Conservation (phyloP, 2,797 vertebrate genomes). For the Centropyge bicolor region DNA sequence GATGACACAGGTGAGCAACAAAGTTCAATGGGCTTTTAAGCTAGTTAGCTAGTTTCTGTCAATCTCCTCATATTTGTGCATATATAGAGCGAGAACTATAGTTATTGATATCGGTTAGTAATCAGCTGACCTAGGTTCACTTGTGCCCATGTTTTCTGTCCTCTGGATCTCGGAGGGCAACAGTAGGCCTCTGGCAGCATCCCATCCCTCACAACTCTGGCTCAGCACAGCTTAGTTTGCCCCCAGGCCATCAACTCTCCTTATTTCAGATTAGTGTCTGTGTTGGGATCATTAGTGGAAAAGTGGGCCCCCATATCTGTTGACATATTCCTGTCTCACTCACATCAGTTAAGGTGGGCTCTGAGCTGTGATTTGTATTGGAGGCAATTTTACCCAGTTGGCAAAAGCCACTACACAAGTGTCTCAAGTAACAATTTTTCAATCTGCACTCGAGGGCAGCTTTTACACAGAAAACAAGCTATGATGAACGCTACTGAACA, state of each 20-base stretch:
- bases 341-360: not conserved
- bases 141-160: not conserved
- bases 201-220: not conserved
- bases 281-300: constrained; percentile 27
- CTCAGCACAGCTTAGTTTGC: not conserved
- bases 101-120: not conserved
- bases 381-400: not conserved
- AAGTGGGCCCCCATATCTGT: constrained; percentile 8
- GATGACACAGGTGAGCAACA: constrained; percentile 89
- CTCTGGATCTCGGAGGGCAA: not conserved
- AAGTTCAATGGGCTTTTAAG: not conserved
- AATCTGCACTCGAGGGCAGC: not conserved
- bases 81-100: not conserved
- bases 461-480: not conserved
- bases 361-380: not conserved
- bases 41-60: not conserved
- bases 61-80: not conserved
- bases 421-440: not conserved
- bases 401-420: not conserved
- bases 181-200: not conserved
- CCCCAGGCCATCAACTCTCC: not conserved
- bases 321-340: not conserved
- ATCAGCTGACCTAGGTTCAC: not conserved
- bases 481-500: not conserved
- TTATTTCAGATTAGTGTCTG: constrained; percentile 24